A percentile compares a stretch with the other conserved stretches of the same genome.
These are phyloP conservation scores for Drosophila monieri DNA, from an alignment of 2,888 invertebrate species.

Conservation along the genomic window DNA sequence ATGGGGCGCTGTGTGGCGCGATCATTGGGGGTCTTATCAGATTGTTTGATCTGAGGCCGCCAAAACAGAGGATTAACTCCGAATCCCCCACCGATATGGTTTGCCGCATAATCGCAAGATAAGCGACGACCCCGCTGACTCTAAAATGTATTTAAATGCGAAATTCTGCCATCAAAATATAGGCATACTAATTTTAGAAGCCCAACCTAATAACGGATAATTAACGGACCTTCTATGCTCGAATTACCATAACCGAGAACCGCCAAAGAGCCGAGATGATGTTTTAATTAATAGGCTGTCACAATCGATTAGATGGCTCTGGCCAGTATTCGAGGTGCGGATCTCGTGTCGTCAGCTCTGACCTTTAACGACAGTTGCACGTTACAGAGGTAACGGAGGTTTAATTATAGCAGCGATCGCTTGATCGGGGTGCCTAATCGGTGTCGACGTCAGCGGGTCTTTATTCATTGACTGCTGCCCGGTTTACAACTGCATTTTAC, in stretches of 20 bases:
- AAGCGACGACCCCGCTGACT: constrained; percentile 1
- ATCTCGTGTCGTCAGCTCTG: constrained; percentile 63
- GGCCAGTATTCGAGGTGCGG: constrained; percentile 34
- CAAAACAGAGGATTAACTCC: constrained; percentile 13
- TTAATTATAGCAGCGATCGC: constrained; percentile 47
- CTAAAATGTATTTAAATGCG: not conserved
- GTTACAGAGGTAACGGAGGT: constrained; percentile 26
- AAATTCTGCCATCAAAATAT: not conserved
- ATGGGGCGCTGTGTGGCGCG: constrained; percentile 9
- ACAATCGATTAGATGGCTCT: constrained; percentile 27
- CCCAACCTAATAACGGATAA: not conserved
- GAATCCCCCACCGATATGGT: constrained; percentile 6
- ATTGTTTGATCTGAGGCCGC: constrained; percentile 31
- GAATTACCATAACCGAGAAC: constrained; percentile 24
- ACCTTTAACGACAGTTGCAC: constrained; percentile 52
- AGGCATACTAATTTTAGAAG: not conserved
- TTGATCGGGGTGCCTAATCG: constrained; percentile 2
- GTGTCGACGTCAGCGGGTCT: constrained; percentile 53
- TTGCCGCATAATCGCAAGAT: constrained; percentile 3
- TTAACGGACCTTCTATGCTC: constrained; percentile 18
- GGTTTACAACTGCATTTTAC: constrained; percentile 40
- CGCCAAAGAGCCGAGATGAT: not conserved
- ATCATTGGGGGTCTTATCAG: constrained; percentile 34
- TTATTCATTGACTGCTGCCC: constrained; percentile 53
- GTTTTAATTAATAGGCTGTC: constrained; percentile 45